phyloP scores from a whole-genome alignment of 2,888 invertebrate species.

The Mamestra brassicae region DNA sequence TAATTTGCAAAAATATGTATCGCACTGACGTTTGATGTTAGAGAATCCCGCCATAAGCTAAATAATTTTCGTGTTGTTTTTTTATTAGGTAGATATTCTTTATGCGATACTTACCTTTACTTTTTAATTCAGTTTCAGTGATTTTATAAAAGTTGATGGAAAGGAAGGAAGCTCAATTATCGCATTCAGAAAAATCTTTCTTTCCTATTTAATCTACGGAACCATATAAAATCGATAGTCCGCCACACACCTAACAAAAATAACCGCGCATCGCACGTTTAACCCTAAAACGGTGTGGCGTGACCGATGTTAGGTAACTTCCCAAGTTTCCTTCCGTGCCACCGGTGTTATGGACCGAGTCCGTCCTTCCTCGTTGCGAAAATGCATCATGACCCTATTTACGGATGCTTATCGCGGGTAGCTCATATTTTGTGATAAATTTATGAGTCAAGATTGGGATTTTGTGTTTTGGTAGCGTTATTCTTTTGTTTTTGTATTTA shows the following conservation, averaged over 20 bases:
- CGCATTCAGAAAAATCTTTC: no score
- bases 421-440: slow-evolving; percentile 59
- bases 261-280: slow-evolving; percentile 30
- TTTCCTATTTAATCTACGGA: not conserved
- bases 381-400: slow-evolving; percentile 61
- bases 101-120: no score
- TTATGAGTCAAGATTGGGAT: slow-evolving; percentile 36
- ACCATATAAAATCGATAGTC: not conserved
- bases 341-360: slow-evolving; percentile 58
- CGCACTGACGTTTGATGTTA: no score
- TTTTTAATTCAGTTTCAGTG: no score
- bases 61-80: no score
- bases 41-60: no score
- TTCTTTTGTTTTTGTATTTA: not conserved
- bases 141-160: no score
- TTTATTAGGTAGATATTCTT: no score
- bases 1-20: no score
- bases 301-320: slow-evolving; percentile 64
- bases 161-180: no score
- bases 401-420: slow-evolving; percentile 50
- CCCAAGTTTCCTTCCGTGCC: slow-evolving; percentile 63
- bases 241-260: not conserved
- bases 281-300: slow-evolving; percentile 57
- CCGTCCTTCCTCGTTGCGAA: slow-evolving; percentile 60
- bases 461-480: not conserved